These are phyloP conservation scores for Cephus rjabovi DNA, from an alignment of 2,888 invertebrate genomes.

Conservation along the genomic window DNA sequence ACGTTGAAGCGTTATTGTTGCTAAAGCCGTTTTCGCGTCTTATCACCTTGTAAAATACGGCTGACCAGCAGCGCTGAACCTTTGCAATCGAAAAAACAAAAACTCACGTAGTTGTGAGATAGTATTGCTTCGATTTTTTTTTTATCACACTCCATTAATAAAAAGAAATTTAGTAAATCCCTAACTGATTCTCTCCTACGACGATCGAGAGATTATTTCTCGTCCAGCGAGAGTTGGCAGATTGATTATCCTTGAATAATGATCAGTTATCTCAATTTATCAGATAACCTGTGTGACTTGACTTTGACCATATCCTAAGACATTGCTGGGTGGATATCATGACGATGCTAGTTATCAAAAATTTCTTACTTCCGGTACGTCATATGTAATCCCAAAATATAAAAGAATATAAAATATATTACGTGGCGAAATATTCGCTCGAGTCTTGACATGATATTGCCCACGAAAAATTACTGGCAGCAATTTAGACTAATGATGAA, in stretches of 20 bases:
- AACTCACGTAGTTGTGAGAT: not conserved
- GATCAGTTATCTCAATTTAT: not conserved
- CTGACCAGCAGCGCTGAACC: not conserved
- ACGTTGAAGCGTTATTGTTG: not conserved
- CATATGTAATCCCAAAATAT: not conserved
- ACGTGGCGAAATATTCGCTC: not conserved
- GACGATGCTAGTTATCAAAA: not conserved
- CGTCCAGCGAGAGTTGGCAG: not conserved
- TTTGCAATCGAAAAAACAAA: not conserved
- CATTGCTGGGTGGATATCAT: not conserved
- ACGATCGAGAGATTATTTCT: not conserved
- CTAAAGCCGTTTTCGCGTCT: not conserved
- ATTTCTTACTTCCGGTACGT: not conserved
- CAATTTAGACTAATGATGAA: not conserved
- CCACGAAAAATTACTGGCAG: not conserved
- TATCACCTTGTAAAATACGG: not conserved
- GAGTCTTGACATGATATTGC: not conserved
- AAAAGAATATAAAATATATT: not conserved
- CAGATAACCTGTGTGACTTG: not conserved
- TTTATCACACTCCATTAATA: not conserved
- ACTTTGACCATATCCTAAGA: not conserved
- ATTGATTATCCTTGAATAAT: not conserved
- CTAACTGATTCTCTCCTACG: not conserved
- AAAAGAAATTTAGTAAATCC: not conserved
- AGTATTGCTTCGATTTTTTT: not conserved